Base-by-base conservation (phyloP, 2,797 vertebrate species). In the Myotis findleyi region DNA sequence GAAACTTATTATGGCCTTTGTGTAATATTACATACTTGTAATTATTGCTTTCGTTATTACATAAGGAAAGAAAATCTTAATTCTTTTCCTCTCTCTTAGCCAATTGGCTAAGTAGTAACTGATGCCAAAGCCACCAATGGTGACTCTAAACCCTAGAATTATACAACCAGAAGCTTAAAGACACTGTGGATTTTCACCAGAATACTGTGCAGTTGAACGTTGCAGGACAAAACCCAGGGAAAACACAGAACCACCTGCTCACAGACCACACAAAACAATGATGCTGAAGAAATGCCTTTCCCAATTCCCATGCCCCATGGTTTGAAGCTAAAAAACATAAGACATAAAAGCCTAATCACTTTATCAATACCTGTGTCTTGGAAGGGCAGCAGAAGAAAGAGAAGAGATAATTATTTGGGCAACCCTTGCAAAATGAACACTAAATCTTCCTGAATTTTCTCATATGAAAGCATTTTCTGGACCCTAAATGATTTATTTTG, bases 31-130 rank as follows among this genome's bases (percentile, higher is more conserved):
- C 94, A 73, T 96, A 97, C 94, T 97, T 97, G 97, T 97, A 98
- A 97, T 98, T 99, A 99, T 99, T 99, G 98, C 98, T 98, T 98
- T 98, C 94, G 97, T 97, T 98, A 98, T 97, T 98, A 98, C 87
- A 96, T 88, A 98, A 98, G 97, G 87, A 98, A 98, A 98, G 96
- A 14, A 97, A 97, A 95, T 92, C 73, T 88, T 53, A 91, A 62
- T 97, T 97, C 97, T 97, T 97, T 96, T 98, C 97, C 97, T 94
- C 75, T 90, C 93, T 7, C 53, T 86, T 96, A 96, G 96, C 94
- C 92, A 97, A 69, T 62, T 90, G 96, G 88, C 95, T 98, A 93
- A 97, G 93, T 93, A 71, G 91, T 96, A 97, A 95, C 88, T 91
- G 97, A 97, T 97, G 97, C 87, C 94, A 96, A 91, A 97, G 93